Conservation (phyloP, 2,888 invertebrate genomes). For the Amaurobius ferox region DNA sequence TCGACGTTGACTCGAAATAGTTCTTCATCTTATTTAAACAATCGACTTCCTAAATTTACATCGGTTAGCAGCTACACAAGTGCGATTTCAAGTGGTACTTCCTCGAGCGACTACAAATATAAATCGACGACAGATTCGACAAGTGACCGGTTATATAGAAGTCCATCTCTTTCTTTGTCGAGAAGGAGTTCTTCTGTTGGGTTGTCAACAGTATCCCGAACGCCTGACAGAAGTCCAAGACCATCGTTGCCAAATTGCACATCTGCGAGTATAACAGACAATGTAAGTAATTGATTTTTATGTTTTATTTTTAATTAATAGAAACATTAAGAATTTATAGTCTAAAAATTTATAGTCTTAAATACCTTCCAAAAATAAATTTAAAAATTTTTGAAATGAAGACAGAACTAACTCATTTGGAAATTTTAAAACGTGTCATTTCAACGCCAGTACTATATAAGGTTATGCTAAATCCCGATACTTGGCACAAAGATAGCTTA, state of each 20-base stretch:
- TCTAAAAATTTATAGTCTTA: no score
- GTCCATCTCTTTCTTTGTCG: conserved; percentile 29
- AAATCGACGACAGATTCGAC: background rate
- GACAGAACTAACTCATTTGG: no score
- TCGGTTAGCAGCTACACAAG: conserved; percentile 36
- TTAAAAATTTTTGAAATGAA: no score
- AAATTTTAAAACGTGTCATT: no score
- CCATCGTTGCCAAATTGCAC: conserved; percentile 26
- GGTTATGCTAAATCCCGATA: no score
- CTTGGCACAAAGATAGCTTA: no score
- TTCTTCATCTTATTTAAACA: conserved; percentile 33
- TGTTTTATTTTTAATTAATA: no score
- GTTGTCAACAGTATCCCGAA: conserved; percentile 14
- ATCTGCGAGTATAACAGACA: conserved; percentile 18
- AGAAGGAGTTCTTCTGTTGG: conserved; percentile 41
- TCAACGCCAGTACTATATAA: no score
- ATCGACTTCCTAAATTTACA: conserved; percentile 30
- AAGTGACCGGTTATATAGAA: conserved; percentile 17
- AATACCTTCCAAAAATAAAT: no score
- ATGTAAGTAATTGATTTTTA: no score
- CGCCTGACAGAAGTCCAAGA: conserved; percentile 32
- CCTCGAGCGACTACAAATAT: conserved; percentile 19
- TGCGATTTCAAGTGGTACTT: conserved; percentile 3
- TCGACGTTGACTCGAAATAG: conserved; percentile 31
- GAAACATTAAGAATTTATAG: no score